These are phyloP conservation scores for Irena cyanogastra DNA, from an alignment of 2,113 vertebrate genomes.

Conservation along the genomic window DNA sequence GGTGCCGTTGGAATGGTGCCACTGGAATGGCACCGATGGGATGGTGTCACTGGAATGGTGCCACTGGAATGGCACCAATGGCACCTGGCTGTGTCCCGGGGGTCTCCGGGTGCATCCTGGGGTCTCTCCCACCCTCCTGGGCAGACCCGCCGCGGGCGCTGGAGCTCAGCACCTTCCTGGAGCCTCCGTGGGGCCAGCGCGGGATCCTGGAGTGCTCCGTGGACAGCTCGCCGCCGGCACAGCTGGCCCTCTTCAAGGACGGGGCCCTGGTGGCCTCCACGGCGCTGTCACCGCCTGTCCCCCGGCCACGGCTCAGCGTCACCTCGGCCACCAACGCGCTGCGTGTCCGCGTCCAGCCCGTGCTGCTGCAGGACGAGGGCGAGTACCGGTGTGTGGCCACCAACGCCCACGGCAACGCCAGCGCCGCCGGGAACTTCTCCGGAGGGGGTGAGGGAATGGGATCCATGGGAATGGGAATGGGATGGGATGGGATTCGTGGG, in stretches of 20 bases:
- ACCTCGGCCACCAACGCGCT: slow-evolving; percentile 12
- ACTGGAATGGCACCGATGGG: fast-evolving
- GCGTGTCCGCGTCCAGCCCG: slow-evolving; percentile 25
- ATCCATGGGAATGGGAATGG: neutral
- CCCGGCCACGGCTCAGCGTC: neutral
- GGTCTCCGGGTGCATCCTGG: neutral
- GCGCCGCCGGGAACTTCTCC: neutral
- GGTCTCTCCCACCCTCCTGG: fast-evolving
- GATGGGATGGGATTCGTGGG: neutral
- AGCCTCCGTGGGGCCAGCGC: neutral
- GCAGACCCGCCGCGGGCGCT: slow-evolving; percentile 57
- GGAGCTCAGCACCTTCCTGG: slow-evolving; percentile 49
- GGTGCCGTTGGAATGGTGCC: fast-evolving
- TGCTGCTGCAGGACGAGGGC: slow-evolving; percentile 64
- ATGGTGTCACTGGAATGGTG: fast-evolving
- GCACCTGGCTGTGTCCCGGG: fast-evolving
- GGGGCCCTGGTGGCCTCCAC: slow-evolving; percentile 42
- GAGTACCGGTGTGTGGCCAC: slow-evolving; percentile 58
- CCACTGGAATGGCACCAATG: fast-evolving
- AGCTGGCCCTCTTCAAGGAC: slow-evolving; percentile 38
- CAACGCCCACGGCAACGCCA: slow-evolving; percentile 53
- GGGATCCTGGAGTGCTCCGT: slow-evolving; percentile 64
- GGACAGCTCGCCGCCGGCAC: slow-evolving; percentile 62
- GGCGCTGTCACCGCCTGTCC: fast-evolving
- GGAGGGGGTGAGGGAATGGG: slow-evolving; percentile 65